Percentiles rank a stretch among this genome's conserved stretches.
These are phyloP conservation scores for Apteryx owenii DNA, from an alignment of 2,113 vertebrate genomes.

Conservation along the genomic window DNA sequence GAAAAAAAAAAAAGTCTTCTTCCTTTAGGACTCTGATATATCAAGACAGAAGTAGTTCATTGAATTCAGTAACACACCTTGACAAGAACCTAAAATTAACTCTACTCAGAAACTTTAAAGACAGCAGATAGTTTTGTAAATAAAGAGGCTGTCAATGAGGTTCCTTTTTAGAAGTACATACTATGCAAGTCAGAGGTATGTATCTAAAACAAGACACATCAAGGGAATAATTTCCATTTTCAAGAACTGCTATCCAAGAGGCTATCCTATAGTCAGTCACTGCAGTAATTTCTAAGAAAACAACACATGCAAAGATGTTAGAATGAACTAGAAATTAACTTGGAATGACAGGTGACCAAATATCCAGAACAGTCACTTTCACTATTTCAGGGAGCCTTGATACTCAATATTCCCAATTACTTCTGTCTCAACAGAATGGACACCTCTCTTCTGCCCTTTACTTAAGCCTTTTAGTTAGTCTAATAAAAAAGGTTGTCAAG, in stretches of 20 bases:
- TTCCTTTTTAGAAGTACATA: not conserved
- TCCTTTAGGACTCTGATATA: not conserved
- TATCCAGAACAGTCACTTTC: not conserved
- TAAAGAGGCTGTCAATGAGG: not conserved
- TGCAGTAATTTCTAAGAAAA: not conserved
- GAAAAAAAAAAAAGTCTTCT: not conserved
- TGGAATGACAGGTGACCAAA: not conserved
- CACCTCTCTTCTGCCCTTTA: not conserved
- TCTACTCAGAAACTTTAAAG: not conserved
- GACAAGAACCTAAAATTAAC: not conserved
- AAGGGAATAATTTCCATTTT: not conserved
- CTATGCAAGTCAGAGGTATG: not conserved
- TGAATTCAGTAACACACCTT: not conserved
- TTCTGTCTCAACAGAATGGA: not conserved
- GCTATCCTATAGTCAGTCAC: too few species aligned
- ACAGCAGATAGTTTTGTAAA: not conserved
- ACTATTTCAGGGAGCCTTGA: not conserved
- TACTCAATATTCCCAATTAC: not conserved
- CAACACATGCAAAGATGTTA: not conserved
- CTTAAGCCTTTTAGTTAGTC: not conserved
- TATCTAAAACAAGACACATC: not conserved
- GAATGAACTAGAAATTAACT: constrained; percentile 4
- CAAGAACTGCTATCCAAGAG: not conserved
- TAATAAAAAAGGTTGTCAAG: not conserved
- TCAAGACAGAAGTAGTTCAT: not conserved